Evolutionary conservation across 2,113 vertebrate species (phyloP), one percentile per base, ranked within the genome.

Genomic region (Microcebus griseorufus): DNA sequence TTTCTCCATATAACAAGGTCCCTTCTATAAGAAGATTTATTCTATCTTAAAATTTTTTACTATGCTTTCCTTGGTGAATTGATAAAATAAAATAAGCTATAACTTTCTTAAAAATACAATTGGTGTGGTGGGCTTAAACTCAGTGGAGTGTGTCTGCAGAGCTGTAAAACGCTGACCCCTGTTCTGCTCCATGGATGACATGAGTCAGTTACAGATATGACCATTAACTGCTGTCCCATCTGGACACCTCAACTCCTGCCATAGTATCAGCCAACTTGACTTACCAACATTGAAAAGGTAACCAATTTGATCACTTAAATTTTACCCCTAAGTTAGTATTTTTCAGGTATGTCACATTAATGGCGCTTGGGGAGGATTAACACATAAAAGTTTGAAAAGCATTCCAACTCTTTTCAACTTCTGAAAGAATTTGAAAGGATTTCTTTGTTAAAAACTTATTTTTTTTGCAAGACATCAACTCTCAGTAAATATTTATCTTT

Each of bases 291-390:
- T 96, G 88, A 92, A 98, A 98, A 48, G 83, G 98, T 98, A 97
- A 97, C 97, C 72, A 93, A 93, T 97, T 91, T 97, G 82, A 97
- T 96, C 95, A 93, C 94, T 98, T 97, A 93, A 97, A 97, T 94
- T 96, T 97, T 94, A 92, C 95, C 98, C 96, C 96, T 88, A 79
- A 95, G 2, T 80, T 53, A 70, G 27, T 98, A 95, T 90, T 93
- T 96, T 98, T 94, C 79, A 96, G 88, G 95, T 84, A 48, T 86
- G 60, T 84, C 58, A 51, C 29, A 27, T n/a, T 0, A 0, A 22
- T 93, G 88, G 86, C 83, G 12, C 1, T 98, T 76, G 76, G 86
- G 72, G 45, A 86, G 20, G 53, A 97, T 98, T 97, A 98, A 96
- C 60, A 76, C 14, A 72, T 84, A 94, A 93, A 96, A 98, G 69